Evolutionary conservation across 2,888 invertebrate species (phyloP), one percentile per base, ranked within the genome.

Genomic region (Pomacea canaliculata): DNA sequence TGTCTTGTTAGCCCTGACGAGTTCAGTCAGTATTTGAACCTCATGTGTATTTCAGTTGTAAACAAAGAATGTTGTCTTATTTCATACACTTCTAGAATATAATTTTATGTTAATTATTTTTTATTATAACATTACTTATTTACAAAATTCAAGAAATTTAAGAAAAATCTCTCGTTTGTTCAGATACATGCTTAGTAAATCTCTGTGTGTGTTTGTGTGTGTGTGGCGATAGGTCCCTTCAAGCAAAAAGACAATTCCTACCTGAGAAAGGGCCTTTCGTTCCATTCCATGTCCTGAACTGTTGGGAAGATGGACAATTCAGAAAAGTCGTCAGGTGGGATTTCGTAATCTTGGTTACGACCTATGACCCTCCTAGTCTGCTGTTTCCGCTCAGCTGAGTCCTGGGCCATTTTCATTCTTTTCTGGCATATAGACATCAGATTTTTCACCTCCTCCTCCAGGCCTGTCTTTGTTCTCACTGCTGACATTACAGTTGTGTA

Each of bases 1-100:
- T 56, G 72, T 76, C 62, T 77, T 79, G 68, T 79, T 79, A 46
- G 79, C 77, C 37, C 79, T 74, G 37, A 73, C 49, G 51, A 56
- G 51, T 56, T 56, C 51, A 56, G 51, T 56, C 16, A 16, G 2
- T 56, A 16, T 56, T 56, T 56, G 37, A 37, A 37, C 37, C 37
- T 37, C 5, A 5, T 37, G 37, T 37, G 37, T 37, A 0, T 37
- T 37, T 37, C 37, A 37, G 37, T 37, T 37, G 37, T 37, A 37
- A 37, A 37, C 37, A 1, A 37, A 23, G 23, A 37, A 37, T 37
- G 37, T 5, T 37, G 4, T 5, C 37, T 37, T 37, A 23, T 23
- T 23, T 23, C 23, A 23, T 23, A 23, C 23, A 23, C 23, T 23
- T 23, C 23, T 23, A 23, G 23, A 23, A 0, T 23, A 23, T 23